Percentiles rank a stretch among this genome's conserved stretches.
phyloP scores from a whole-genome alignment of 2,888 invertebrate genomes.

The Tenthredo livida region DNA sequence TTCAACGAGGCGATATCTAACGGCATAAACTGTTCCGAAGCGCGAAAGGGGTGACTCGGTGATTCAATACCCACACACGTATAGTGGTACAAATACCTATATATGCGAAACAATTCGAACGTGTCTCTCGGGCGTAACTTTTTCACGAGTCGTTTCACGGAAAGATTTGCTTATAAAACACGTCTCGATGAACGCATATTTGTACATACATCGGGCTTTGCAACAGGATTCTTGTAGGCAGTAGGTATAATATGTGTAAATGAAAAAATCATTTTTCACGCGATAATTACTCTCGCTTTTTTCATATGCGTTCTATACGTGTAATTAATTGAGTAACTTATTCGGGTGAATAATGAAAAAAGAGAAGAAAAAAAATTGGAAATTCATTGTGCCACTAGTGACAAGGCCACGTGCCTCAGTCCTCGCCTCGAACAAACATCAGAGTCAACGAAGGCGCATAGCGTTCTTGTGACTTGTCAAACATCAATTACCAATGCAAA shows the following conservation, averaged over 20 bases:
- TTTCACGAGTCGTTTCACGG: constrained; percentile 30
- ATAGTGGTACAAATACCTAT: neutral
- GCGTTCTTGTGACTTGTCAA: constrained; percentile 59
- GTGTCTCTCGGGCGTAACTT: constrained; percentile 11
- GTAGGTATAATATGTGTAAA: too few relatives aligned
- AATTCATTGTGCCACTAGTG: constrained; percentile 17
- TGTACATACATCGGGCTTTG: neutral
- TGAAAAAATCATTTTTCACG: too few relatives aligned
- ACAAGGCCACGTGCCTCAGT: constrained; percentile 52
- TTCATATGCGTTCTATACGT: too few relatives aligned
- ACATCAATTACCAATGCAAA: constrained; percentile 73
- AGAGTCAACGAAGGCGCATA: constrained; percentile 32
- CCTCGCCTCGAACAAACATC: constrained; percentile 42
- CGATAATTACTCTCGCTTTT: too few relatives aligned
- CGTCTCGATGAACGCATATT: neutral
- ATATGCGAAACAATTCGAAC: neutral
- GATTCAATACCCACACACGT: neutral
- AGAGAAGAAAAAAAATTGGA: neutral
- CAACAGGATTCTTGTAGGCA: too few relatives aligned
- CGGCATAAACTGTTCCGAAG: constrained; percentile 44
- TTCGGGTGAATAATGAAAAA: neutral
- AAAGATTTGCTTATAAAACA: constrained; percentile 5
- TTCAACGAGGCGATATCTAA: constrained; percentile 47
- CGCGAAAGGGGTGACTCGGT: constrained; percentile 18
- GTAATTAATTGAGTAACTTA: too few relatives aligned